Conservation (phyloP, 2,888 invertebrate genomes). For the Capitulum mitella region DNA sequence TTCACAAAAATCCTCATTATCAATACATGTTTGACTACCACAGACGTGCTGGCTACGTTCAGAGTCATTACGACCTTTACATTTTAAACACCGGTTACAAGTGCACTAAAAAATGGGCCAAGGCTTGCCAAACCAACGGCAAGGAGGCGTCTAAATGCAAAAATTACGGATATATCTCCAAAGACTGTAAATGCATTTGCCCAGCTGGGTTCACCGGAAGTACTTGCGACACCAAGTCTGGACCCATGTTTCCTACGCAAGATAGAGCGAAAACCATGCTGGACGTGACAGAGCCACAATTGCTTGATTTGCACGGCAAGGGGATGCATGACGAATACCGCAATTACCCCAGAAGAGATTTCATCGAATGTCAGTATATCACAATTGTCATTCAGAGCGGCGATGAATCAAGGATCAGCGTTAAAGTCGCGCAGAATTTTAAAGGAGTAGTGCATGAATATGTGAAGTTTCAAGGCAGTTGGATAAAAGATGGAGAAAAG, state of each 20-base stretch:
- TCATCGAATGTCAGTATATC: not conserved
- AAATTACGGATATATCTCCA: not conserved
- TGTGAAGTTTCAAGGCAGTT: not conserved
- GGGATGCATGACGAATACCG: not conserved
- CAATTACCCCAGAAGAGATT: not conserved
- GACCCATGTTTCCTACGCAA: not conserved
- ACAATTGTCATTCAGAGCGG: not conserved
- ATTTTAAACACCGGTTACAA: not conserved
- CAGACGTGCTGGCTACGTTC: not conserved
- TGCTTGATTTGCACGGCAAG: not conserved
- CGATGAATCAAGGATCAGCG: not conserved
- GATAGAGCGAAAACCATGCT: not conserved
- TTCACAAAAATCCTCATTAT: not conserved
- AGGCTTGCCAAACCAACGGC: not conserved
- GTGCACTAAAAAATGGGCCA: not conserved
- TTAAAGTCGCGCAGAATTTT: not conserved
- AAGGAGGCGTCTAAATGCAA: not conserved
- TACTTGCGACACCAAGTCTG: not conserved
- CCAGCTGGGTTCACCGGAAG: not conserved
- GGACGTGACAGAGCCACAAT: not conserved
- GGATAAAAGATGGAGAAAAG: not conserved
- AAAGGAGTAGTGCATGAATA: not conserved
- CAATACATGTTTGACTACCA: not conserved
- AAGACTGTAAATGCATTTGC: not conserved
- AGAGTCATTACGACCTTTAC: not conserved